phyloP scores from a whole-genome alignment of 2,888 invertebrate species.

The Apamea epomidion region DNA sequence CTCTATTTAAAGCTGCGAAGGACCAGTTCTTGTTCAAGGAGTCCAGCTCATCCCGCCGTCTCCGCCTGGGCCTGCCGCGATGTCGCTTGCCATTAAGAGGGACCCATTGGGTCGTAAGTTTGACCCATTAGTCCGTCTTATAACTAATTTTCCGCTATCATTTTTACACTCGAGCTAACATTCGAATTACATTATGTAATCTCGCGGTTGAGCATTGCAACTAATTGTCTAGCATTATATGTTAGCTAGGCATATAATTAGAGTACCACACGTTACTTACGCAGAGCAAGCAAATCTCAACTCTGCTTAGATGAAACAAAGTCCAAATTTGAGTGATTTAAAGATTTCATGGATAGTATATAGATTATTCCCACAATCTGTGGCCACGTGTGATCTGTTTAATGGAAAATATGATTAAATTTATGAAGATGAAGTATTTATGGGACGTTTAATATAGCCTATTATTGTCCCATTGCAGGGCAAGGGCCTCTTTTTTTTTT shows the following conservation, averaged over 20 bases:
- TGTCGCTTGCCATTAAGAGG: no score
- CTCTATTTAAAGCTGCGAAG: no score
- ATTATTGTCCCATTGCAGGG: no score
- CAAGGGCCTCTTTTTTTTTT: background rate
- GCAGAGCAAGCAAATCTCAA: background rate
- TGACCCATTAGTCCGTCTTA: no score
- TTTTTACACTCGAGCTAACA: conserved; percentile 1
- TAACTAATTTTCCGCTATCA: background rate
- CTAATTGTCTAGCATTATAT: conserved; percentile 38
- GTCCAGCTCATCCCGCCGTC: no score
- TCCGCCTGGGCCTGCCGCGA: no score
- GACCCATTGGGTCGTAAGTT: no score
- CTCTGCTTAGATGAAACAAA: background rate
- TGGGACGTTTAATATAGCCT: background rate
- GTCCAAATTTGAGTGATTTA: background rate
- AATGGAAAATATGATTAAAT: background rate
- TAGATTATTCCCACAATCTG: conserved; percentile 23
- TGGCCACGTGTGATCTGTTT: conserved; percentile 19
- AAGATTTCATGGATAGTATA: background rate
- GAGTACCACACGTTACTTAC: conserved; percentile 1
- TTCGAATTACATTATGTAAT: conserved; percentile 7
- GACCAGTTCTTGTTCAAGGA: no score
- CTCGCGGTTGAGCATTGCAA: conserved; percentile 12
- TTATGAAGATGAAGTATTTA: background rate
- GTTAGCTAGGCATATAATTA: conserved; percentile 16